phyloP scores from a whole-genome alignment of 2,888 invertebrate species.

The Chloromyia formosa region DNA sequence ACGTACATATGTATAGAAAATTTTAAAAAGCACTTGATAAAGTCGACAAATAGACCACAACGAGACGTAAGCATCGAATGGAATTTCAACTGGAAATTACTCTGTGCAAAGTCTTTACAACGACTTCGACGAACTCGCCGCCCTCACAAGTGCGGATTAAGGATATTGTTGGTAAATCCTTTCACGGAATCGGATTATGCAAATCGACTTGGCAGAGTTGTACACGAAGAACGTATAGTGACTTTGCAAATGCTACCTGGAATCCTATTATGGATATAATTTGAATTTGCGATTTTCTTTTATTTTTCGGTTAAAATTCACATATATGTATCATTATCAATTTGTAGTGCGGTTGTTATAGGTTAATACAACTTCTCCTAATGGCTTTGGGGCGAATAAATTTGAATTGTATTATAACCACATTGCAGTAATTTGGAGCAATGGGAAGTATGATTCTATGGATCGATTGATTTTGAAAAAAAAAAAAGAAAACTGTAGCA shows the following conservation, averaged over 20 bases:
- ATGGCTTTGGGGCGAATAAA: too few species aligned
- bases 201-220: not conserved
- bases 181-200: slow-evolving; percentile 12
- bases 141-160: not conserved
- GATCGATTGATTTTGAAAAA: too few species aligned
- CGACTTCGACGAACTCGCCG: not conserved
- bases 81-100: slow-evolving; percentile 26
- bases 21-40: slow-evolving; percentile 22
- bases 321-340: too few species aligned
- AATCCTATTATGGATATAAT: not conserved
- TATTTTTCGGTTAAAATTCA: too few species aligned
- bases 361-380: too few species aligned
- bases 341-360: too few species aligned
- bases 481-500: too few species aligned
- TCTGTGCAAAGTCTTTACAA: slow-evolving; percentile 18
- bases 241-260: slow-evolving; percentile 1
- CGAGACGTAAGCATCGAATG: not conserved
- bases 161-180: slow-evolving; percentile 14
- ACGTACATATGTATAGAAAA: not conserved
- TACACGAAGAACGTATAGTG: not conserved
- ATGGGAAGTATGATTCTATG: too few species aligned
- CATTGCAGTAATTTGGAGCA: too few species aligned
- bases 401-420: too few species aligned
- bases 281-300: too few species aligned
- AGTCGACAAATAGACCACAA: slow-evolving; percentile 14